A percentile compares a stretch with the other conserved stretches of the same genome.
These are phyloP conservation scores for Petroica traversi DNA, from an alignment of 2,113 vertebrate species.

Conservation along the genomic window DNA sequence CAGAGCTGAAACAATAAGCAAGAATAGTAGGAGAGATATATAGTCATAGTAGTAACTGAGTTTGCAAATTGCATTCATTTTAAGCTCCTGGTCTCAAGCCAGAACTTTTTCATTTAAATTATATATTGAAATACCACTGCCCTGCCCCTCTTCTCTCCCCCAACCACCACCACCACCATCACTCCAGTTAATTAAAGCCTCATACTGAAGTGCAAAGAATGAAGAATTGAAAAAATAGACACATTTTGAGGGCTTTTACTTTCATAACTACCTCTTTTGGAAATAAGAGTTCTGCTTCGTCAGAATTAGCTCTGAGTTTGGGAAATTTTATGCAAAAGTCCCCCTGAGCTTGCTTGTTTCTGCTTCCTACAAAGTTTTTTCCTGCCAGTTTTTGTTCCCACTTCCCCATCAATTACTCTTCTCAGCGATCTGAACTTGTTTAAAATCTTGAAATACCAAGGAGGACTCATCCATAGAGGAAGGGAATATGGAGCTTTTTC, in stretches of 20 bases:
- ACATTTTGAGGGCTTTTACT: neutral
- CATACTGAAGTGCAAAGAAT: neutral
- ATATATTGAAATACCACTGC: neutral
- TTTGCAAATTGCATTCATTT: neutral
- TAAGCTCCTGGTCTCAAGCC: neutral
- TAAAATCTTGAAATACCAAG: neutral
- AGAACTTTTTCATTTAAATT: neutral
- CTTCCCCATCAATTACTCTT: neutral
- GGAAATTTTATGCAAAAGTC: neutral
- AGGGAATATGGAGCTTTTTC: neutral
- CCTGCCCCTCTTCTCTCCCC: neutral
- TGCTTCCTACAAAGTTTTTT: neutral
- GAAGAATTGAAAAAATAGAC: neutral
- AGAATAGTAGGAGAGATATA: neutral
- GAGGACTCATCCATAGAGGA: neutral
- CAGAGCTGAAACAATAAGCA: neutral
- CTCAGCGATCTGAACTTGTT: fast-evolving
- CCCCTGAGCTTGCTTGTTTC: neutral
- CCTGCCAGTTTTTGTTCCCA: neutral
- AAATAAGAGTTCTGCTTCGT: neutral
- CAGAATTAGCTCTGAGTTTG: neutral
- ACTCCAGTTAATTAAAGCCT: neutral
- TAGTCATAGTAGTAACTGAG: neutral
- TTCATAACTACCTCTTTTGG: neutral
- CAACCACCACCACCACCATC: neutral